phyloP scores from a whole-genome alignment of 2,888 invertebrate species.

The Hirudinaria manillensis region DNA sequence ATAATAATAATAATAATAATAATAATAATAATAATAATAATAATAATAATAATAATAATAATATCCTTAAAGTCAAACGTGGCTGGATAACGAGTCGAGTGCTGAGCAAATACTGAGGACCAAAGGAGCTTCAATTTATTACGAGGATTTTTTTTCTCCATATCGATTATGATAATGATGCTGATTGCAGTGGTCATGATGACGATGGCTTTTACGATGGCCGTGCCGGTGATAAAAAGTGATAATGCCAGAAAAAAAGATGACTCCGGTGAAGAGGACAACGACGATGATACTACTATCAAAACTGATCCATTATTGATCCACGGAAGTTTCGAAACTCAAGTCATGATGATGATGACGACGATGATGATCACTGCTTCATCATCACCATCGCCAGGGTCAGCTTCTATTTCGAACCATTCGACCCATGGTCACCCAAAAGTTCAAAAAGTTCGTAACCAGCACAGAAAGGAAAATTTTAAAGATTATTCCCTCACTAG shows the following conservation, averaged over 20 bases:
- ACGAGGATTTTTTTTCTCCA: background rate
- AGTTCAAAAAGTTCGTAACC: too few relatives aligned
- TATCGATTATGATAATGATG: constrained; percentile 3
- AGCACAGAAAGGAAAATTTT: too few relatives aligned
- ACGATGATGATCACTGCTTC: background rate
- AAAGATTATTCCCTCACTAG: too few relatives aligned
- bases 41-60: background rate
- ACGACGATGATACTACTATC: background rate
- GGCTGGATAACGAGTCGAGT: constrained; percentile 6
- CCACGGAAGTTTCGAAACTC: background rate
- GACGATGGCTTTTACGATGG: background rate
- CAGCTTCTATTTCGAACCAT: background rate
- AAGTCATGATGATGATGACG: background rate
- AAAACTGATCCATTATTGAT: background rate
- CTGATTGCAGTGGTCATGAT: background rate
- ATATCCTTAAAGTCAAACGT: background rate
- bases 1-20: constrained; percentile 15
- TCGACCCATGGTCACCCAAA: too few relatives aligned
- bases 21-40: background rate
- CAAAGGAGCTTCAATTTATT: constrained; percentile 10
- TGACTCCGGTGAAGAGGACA: background rate
- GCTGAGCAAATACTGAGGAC: constrained; percentile 1
- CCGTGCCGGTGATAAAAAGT: background rate
- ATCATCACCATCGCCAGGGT: background rate
- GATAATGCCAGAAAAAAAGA: background rate